Conservation (phyloP, 1,140 invertebrate species). For the Drosophila sp. region DNA sequence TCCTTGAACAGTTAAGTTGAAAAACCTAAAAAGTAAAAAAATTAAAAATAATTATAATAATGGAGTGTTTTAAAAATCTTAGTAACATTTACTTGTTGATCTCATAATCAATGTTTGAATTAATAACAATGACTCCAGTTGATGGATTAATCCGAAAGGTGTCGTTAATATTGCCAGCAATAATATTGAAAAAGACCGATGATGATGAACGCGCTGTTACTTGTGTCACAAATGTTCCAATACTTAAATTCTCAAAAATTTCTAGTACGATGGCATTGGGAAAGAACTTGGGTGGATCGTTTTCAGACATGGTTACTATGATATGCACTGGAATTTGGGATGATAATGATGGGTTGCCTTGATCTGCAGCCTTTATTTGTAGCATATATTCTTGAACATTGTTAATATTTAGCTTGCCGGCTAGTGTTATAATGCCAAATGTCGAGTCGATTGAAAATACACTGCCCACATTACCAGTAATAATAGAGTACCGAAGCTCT, state of each 20-base stretch:
- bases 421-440: slow-evolving; percentile 90
- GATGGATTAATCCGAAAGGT: slow-evolving; percentile 93
- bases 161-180: slow-evolving; percentile 89
- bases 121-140: slow-evolving; percentile 91
- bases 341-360: slow-evolving; percentile 89
- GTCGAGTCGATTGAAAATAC: slow-evolving; percentile 91
- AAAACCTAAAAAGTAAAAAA: slow-evolving; percentile 84
- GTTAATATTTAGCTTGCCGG: slow-evolving; percentile 89
- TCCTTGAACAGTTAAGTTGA: slow-evolving; percentile 92
- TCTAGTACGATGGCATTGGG: slow-evolving; percentile 88
- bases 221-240: slow-evolving; percentile 90
- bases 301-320: slow-evolving; percentile 93
- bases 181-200: slow-evolving; percentile 92
- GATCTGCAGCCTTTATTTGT: slow-evolving; percentile 91
- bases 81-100: slow-evolving; percentile 78
- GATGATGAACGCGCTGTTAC: slow-evolving; percentile 91
- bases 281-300: slow-evolving; percentile 91
- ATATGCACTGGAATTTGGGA: slow-evolving; percentile 93
- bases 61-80: not conserved
- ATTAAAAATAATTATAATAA: not conserved
- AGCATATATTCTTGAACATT: slow-evolving; percentile 91
- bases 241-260: slow-evolving; percentile 92
- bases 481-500: slow-evolving; percentile 90
- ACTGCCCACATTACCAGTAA: slow-evolving; percentile 93
- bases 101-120: slow-evolving; percentile 91